A percentile compares a stretch with the other conserved stretches of the same genome.
Evolutionary conservation across 2,888 invertebrate genomes (phyloP).

Genomic region (Drosophila putrida): DNA sequence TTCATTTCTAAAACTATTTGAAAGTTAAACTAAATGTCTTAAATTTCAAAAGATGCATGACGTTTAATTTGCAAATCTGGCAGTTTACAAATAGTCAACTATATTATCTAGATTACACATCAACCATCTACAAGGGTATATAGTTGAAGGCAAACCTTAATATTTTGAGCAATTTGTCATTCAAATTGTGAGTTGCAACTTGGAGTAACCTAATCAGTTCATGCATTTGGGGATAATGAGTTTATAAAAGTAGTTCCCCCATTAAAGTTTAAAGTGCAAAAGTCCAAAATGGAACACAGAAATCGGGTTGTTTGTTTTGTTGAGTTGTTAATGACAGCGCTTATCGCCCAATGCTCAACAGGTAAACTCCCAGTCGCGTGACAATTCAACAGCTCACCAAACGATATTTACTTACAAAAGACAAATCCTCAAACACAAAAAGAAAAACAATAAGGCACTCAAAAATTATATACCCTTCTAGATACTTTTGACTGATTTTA

Average conservation of each 20-base stretch:
- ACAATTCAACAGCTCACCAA: conserved; percentile 13
- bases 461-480: no score
- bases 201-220: background rate
- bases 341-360: conserved; percentile 47
- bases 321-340: conserved; percentile 11
- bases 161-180: background rate
- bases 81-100: no score
- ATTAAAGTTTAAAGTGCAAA: conserved; percentile 39
- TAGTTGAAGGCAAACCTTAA: background rate
- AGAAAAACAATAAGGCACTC: no score
- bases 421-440: no score
- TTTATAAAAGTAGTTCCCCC: conserved; percentile 13
- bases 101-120: no score
- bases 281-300: conserved; percentile 26
- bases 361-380: conserved; percentile 49
- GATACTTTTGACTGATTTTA: no score
- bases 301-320: conserved; percentile 13
- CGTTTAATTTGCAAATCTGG: no score
- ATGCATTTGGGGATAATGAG: background rate
- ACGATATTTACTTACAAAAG: conserved; percentile 4
- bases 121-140: background rate
- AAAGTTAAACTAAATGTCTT: background rate
- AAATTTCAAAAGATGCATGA: no score
- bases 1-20: background rate
- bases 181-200: background rate